Base-by-base conservation (phyloP, 23 tunicate species). In the Aplidium turbinatum region DNA sequence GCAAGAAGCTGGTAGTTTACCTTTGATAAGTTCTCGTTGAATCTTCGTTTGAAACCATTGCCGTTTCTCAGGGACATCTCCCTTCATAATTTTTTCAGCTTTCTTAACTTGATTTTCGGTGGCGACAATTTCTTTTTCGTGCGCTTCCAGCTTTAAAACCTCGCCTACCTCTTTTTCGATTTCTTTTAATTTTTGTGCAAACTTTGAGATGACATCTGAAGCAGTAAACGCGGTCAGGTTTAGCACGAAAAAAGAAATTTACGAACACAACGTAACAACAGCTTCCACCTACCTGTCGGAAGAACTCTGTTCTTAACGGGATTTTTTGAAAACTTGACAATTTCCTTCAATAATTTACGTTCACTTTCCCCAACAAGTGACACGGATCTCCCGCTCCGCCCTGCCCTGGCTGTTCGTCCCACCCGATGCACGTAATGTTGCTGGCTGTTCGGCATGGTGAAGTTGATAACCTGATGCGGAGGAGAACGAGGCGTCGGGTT, bases 351-450 rank as follows among this genome's bases (percentile, higher is more conserved):
- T 38, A 93, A 47, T 80, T 81, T 85, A 3, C 98, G 58, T 70
- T 93, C 98, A 25, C 78, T 74, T 73, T 93, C 98, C 3, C 98
- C 98, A 16, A 93, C 98, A 23, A 93, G 57, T 35, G 98, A 93
- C 30, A 93, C 93, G 1, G 93, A 85, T 11, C 93, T 68, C 1
- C 98, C 98, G 39, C 78, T 76, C 55, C 82, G 90, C 13, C 98
- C 93, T 21, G 98, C 98, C 47, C 98, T 50, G 56, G 98, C 98
- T 11, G 98, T 93, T 76, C 98, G 58, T 0, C 98, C 98, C 0
- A 93, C 98, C 4, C 98, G 54, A 45, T 93, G 98, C 0, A 93
- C 85, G 65, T 93, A 93, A 81, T 85, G 93, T 53, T 85, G 85
- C 33, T 74, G 83, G 27, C 84, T 85, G 85, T 93, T 93, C 32